These are phyloP conservation scores for Bettongia penicillata DNA, from an alignment of 2,113 vertebrate species.

Conservation along the genomic window DNA sequence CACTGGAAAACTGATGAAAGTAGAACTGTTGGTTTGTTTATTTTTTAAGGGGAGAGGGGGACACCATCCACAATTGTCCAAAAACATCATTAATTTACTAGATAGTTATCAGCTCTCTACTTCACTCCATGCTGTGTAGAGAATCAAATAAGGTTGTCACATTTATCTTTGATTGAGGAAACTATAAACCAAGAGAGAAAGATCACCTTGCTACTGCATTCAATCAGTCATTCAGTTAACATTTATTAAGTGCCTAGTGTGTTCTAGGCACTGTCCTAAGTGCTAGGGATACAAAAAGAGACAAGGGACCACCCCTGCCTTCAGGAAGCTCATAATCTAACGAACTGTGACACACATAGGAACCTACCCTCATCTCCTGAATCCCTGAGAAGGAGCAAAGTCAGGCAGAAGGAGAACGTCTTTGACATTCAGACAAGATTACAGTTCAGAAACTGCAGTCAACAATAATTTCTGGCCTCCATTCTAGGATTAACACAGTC, in stretches of 20 bases:
- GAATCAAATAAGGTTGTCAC: neutral
- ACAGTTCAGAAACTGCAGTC: neutral
- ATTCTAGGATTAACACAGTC: slow-evolving; percentile 60
- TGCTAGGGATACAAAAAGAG: neutral
- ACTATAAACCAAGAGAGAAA: neutral
- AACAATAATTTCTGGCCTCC: neutral
- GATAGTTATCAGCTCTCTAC: neutral
- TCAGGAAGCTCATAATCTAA: rapidly evolving
- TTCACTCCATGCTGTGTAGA: neutral
- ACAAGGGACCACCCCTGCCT: neutral
- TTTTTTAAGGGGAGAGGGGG: neutral
- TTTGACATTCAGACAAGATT: neutral
- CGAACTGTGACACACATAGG: neutral
- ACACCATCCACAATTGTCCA: neutral
- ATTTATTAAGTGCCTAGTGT: neutral
- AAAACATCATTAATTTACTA: neutral
- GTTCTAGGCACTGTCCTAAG: neutral
- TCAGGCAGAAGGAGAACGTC: neutral
- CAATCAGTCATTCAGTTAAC: too few relatives aligned
- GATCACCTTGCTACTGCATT: neutral
- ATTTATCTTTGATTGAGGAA: neutral
- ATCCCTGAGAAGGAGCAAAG: neutral
- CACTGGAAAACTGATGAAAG: neutral
- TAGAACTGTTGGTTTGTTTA: neutral
- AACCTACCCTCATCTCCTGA: neutral